Conservation (phyloP, 2,888 invertebrate genomes). For the Lasioglossum vierecki region DNA sequence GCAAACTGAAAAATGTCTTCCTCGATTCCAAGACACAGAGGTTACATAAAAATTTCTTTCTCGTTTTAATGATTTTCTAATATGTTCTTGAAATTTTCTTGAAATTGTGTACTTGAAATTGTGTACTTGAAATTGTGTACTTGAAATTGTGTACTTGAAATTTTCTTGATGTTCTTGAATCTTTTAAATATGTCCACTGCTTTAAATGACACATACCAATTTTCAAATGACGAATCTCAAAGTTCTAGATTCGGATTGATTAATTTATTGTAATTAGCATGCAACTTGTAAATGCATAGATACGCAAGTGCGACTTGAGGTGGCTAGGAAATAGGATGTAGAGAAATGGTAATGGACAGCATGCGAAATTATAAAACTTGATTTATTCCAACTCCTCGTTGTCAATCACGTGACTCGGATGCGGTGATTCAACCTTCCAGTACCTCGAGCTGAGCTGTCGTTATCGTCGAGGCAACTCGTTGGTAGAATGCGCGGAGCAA, state of each 20-base stretch:
- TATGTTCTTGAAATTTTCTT: no score
- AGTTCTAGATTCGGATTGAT: background rate
- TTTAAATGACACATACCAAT: no score
- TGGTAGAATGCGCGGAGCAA: constrained; percentile 52
- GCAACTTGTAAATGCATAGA: background rate
- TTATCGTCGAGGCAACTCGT: constrained; percentile 54
- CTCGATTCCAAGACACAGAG: no score
- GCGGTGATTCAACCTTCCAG: constrained; percentile 62
- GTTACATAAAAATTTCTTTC: no score
- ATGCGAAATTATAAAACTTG: constrained; percentile 51
- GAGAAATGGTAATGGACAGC: constrained; percentile 26
- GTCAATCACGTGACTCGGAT: constrained; percentile 62
- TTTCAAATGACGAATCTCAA: background rate
- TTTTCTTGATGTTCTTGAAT: no score
- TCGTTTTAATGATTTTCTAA: no score
- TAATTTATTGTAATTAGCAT: background rate
- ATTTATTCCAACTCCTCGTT: constrained; percentile 50
- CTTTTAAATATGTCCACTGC: no score
- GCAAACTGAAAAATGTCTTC: no score
- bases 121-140: no score
- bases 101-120: no score
- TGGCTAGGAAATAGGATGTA: background rate
- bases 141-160: no score
- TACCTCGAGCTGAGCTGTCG: constrained; percentile 60
- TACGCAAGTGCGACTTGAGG: background rate